Conservation (phyloP, 1,140 invertebrate genomes). For the Helicoverpa armigera region DNA sequence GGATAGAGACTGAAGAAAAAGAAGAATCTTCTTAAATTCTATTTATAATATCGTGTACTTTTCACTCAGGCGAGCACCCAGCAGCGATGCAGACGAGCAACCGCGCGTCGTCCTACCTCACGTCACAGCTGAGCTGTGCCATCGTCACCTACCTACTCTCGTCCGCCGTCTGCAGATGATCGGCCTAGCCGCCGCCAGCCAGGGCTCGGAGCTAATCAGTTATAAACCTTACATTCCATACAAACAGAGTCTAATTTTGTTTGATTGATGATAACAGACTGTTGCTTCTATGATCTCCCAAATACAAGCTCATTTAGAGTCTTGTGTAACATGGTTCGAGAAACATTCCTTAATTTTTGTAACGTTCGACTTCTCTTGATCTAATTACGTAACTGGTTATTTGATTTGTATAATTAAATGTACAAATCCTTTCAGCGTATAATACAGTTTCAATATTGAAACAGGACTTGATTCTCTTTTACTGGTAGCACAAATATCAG, state of each 20-base stretch:
- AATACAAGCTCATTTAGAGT: no score
- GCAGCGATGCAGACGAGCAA: constrained; percentile 92
- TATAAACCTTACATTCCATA: constrained; percentile 12
- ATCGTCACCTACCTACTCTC: constrained; percentile 81
- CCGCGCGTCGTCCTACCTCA: constrained; percentile 81
- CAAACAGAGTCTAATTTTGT: no score
- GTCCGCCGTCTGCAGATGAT: constrained; percentile 83
- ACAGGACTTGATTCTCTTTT: constrained; percentile 34
- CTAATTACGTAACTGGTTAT: constrained; percentile 26
- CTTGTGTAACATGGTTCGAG: no score
- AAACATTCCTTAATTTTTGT: not conserved
- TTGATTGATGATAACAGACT: no score
- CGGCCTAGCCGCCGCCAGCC: constrained; percentile 52
- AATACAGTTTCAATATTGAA: constrained; percentile 46
- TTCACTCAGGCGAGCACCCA: constrained; percentile 89
- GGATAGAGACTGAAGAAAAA: no score
- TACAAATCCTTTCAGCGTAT: constrained; percentile 38
- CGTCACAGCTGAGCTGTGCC: constrained; percentile 79
- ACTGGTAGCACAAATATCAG: constrained; percentile 37
- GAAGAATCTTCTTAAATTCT: no score
- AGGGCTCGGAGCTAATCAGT: constrained; percentile 45
- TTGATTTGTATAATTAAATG: constrained; percentile 35
- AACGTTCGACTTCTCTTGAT: constrained; percentile 10
- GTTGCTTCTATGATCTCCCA: no score
- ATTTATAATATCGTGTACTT: constrained; percentile 23